phyloP scores from a whole-genome alignment of 92 coral and sea anemone genomes.

The Nematostella vectensis region DNA sequence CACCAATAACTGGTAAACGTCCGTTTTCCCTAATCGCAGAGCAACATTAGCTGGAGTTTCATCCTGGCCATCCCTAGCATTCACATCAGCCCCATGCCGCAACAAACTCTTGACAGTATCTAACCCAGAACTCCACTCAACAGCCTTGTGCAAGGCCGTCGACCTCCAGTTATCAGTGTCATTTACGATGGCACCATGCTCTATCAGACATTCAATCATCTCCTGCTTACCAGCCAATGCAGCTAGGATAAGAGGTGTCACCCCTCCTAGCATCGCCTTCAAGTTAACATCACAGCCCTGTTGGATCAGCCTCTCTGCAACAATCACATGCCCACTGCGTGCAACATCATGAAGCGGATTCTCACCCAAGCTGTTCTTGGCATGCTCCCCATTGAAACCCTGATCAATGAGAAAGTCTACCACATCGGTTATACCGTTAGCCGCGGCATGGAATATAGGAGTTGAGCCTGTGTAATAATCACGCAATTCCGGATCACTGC shows the following conservation, averaged over 20 bases:
- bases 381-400: constrained; percentile 27
- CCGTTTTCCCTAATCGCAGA: constrained; percentile 16
- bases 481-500: constrained; percentile 30
- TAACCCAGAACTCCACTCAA: constrained; percentile 21
- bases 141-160: constrained; percentile 29
- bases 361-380: constrained; percentile 31
- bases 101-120: constrained; percentile 12
- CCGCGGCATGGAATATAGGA: constrained; percentile 51
- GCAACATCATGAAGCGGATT: constrained; percentile 61
- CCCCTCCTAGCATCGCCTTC: constrained; percentile 46
- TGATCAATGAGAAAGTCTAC: constrained; percentile 35
- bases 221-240: constrained; percentile 36
- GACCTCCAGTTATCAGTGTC: constrained; percentile 37
- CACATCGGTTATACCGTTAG: constrained; percentile 40
- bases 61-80: constrained; percentile 27
- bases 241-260: constrained; percentile 44
- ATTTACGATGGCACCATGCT: constrained; percentile 34
- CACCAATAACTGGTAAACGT: background rate
- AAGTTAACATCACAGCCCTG: constrained; percentile 43
- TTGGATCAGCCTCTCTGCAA: constrained; percentile 35
- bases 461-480: constrained; percentile 53
- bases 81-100: constrained; percentile 13
- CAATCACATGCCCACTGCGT: constrained; percentile 36
- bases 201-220: constrained; percentile 34
- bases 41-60: constrained; percentile 51